Evolutionary conservation across 2,888 invertebrate genomes (phyloP).

Genomic region (Carabus problematicus): DNA sequence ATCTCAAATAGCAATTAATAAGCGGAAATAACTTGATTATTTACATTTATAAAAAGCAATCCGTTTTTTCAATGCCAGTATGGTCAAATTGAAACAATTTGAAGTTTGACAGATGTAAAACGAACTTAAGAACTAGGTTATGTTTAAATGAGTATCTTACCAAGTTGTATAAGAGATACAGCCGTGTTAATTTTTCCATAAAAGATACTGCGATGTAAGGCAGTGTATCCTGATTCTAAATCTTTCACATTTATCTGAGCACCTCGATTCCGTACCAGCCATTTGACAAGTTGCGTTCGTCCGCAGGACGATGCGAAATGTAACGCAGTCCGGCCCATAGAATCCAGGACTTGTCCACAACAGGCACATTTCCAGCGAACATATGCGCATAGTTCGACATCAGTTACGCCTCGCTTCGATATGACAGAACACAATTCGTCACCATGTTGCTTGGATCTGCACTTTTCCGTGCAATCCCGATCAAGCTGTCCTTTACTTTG

Average conservation of each 20-base stretch:
- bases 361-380: constrained; percentile 57
- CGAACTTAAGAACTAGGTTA: too few relatives aligned
- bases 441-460: constrained; percentile 66
- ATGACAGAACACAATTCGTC: constrained; percentile 69
- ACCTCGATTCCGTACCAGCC: constrained; percentile 71
- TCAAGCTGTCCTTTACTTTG: constrained; percentile 52
- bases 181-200: constrained; percentile 83
- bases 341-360: constrained; percentile 59
- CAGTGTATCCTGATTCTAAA: constrained; percentile 78
- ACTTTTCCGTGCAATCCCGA: constrained; percentile 67
- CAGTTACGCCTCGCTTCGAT: constrained; percentile 68
- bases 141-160: constrained; percentile 53
- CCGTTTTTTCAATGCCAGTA: too few relatives aligned
- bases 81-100: too few relatives aligned
- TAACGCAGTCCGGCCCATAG: constrained; percentile 74
- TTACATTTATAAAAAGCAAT: too few relatives aligned
- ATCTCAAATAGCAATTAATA: too few relatives aligned
- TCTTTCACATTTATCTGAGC: constrained; percentile 73
- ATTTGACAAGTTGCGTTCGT: constrained; percentile 71
- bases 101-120: too few relatives aligned
- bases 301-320: constrained; percentile 83
- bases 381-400: constrained; percentile 63
- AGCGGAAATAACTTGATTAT: too few relatives aligned
- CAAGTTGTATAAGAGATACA: constrained; percentile 72
- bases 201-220: constrained; percentile 81